Evolutionary conservation across 2,888 invertebrate species (phyloP), one percentile per base, ranked within the genome.

Genomic region (Flabesymbios commensalis): DNA sequence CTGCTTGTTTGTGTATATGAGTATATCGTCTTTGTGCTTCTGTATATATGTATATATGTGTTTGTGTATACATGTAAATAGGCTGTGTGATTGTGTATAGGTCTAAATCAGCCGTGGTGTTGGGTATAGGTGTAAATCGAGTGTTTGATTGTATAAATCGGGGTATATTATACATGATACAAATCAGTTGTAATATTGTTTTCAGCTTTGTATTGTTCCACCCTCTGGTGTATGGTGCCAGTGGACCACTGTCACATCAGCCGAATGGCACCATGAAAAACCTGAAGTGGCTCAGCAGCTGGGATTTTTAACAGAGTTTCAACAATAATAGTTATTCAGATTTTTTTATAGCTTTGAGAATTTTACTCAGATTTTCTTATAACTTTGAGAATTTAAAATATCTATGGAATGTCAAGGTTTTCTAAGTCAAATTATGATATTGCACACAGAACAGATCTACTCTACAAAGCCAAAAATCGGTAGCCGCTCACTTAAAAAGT

Each of bases 241-340:
- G 10, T 7, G 49, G 49, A 26, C 49, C 28, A 31, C 14, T 29
- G 29, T 49, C 31, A 7, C 10, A 26, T 7, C 28, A 49, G 7
- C 14, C 7, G 28, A 22, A 10, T 14, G 22, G 29, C 22, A 5
- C 22, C 31, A 17, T 17, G 7, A 22, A 28, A 7, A 5, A 31
- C 31, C 49, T 49, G 14, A 7, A 22, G 7, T 49, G 49, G 49
- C 49, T 49, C 29, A 7, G 7, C 10, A 49, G 29, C 14, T 49
- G 49, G 49, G 49, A 49, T 32, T 17, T 49, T 32, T 49, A 31
- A 45, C n/a, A n/a, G n/a, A n/a, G n/a, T n/a, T n/a, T n/a, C n/a
- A n/a, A n/a, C n/a, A n/a, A n/a, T n/a, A n/a, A n/a, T n/a, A n/a
- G n/a, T n/a, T n/a, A n/a, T n/a, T n/a, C n/a, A n/a, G n/a, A n/a